Percentiles rank a stretch among this genome's conserved stretches.
phyloP scores from a whole-genome alignment of 1,140 invertebrate genomes.

The Drosophila mojavensis region DNA sequence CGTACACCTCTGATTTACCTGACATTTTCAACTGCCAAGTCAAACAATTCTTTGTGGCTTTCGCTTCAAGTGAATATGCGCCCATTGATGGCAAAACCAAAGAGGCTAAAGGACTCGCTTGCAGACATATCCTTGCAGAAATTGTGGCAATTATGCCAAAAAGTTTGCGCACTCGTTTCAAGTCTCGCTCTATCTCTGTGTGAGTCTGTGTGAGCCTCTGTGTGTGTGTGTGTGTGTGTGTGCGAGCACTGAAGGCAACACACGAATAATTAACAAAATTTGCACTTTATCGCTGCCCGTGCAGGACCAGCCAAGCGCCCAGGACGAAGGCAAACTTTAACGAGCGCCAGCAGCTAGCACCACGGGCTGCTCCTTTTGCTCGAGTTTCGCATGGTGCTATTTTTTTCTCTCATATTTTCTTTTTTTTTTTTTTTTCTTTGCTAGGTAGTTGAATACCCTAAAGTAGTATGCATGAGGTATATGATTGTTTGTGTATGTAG shows the following conservation, averaged over 20 bases:
- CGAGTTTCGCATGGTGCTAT: constrained; percentile 3
- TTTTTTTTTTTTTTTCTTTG: too few relatives aligned
- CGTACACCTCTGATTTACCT: constrained; percentile 9
- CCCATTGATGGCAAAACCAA: constrained; percentile 30
- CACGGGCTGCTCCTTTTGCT: constrained; percentile 40
- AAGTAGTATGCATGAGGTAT: neutral
- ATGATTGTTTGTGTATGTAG: neutral
- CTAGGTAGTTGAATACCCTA: constrained; percentile 12
- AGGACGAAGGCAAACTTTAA: constrained; percentile 68
- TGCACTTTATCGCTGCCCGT: constrained; percentile 80
- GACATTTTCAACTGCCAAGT: constrained; percentile 20
- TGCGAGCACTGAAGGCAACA: constrained; percentile 49
- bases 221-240: too few relatives aligned
- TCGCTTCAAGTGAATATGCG: constrained; percentile 22
- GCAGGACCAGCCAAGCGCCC: constrained; percentile 44
- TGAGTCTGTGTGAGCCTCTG: too few relatives aligned
- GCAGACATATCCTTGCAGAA: constrained; percentile 52
- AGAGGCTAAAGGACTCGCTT: constrained; percentile 10
- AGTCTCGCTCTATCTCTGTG: constrained; percentile 5
- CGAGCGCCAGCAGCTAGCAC: constrained; percentile 50
- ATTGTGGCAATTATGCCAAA: constrained; percentile 78
- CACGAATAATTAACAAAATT: constrained; percentile 83
- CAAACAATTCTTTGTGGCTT: constrained; percentile 17
- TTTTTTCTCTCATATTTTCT: constrained; percentile 6
- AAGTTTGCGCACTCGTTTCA: constrained; percentile 45